Conservation (phyloP, 2,113 vertebrate species). For the Gymnogyps californianus region DNA sequence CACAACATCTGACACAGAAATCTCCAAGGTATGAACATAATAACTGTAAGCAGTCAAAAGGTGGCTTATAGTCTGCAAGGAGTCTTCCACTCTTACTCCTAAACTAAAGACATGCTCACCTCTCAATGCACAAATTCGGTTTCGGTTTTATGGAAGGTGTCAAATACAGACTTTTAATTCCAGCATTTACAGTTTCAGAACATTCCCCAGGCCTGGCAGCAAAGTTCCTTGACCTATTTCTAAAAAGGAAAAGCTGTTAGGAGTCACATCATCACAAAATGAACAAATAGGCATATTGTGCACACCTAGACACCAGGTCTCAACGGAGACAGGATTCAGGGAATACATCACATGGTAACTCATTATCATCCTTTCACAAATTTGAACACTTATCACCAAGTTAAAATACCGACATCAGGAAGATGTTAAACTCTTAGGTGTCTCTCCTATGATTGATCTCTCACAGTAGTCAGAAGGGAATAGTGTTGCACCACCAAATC, state of each 20-base stretch:
- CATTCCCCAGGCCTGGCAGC: not conserved
- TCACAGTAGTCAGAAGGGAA: not conserved
- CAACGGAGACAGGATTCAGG: not conserved
- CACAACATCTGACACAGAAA: not conserved
- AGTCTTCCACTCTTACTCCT: not conserved
- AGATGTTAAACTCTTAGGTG: not conserved
- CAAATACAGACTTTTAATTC: not conserved
- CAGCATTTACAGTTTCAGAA: not conserved
- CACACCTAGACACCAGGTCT: not conserved
- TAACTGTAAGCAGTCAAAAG: not conserved
- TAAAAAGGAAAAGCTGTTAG: not conserved
- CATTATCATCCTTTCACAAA: not conserved
- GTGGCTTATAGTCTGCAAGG: not conserved
- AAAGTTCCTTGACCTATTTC: not conserved
- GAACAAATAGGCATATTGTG: fast-evolving
- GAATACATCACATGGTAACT: not conserved
- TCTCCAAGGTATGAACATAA: not conserved
- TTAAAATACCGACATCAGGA: not conserved
- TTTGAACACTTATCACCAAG: not conserved
- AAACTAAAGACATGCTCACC: conserved; percentile 10
- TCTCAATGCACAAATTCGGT: not conserved
- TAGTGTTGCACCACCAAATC: not conserved
- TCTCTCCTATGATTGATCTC: not conserved
- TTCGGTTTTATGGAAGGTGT: not conserved
- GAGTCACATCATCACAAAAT: not conserved